A percentile compares a stretch with the other conserved stretches of the same genome.
These are phyloP conservation scores for Pseudorectes ferrugineus DNA, from an alignment of 2,113 vertebrate genomes.

Conservation along the genomic window DNA sequence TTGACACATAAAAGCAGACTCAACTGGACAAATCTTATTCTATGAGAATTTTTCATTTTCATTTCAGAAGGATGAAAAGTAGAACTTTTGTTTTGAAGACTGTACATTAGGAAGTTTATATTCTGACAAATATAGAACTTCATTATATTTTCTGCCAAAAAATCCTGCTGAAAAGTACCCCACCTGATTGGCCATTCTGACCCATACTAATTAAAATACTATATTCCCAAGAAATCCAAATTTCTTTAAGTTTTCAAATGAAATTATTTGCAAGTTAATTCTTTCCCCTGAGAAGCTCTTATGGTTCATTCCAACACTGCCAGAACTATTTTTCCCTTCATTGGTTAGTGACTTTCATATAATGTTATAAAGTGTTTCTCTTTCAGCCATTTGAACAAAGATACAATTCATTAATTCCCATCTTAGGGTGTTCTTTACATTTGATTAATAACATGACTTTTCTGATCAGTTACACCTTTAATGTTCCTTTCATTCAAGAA, in stretches of 20 bases:
- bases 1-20: neutral
- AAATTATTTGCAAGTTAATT: neutral
- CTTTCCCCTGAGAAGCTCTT: neutral
- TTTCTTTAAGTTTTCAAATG: neutral
- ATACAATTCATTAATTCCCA: neutral
- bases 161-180: neutral
- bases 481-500: neutral
- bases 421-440: neutral
- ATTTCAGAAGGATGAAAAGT: neutral
- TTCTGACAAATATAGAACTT: neutral
- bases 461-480: neutral
- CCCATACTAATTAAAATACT: neutral
- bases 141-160: neutral
- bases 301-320: neutral
- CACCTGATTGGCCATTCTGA: neutral
- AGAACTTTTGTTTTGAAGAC: neutral
- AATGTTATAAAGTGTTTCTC: neutral
- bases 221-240: neutral
- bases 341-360: neutral
- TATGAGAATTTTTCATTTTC: neutral
- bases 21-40: neutral
- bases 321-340: neutral
- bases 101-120: neutral
- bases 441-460: neutral
- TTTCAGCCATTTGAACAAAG: neutral